Conservation (phyloP, 2,113 vertebrate species). For the Alexandromys fortis region DNA sequence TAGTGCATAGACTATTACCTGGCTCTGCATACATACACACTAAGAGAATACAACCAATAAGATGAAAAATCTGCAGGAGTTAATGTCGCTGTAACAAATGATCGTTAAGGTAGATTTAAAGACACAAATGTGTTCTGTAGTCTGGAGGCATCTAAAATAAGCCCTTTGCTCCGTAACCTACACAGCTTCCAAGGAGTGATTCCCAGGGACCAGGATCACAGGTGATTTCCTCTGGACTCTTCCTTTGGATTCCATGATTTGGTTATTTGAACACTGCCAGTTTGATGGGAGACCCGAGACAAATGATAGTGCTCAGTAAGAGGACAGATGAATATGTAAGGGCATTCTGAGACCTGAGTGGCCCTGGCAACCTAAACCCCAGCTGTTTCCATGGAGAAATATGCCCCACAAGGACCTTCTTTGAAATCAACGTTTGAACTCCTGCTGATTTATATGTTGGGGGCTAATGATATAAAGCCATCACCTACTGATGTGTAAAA, state of each 20-base stretch:
- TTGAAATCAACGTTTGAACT: constrained; percentile 55
- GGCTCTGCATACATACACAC: not conserved
- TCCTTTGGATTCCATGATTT: not conserved
- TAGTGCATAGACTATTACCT: not conserved
- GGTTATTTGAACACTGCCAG: not conserved
- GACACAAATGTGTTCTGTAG: not conserved
- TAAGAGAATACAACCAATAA: not conserved
- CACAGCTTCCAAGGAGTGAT: not conserved
- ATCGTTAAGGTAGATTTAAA: not conserved
- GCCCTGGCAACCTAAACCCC: constrained; percentile 41
- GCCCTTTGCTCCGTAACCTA: not conserved
- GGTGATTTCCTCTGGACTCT: not conserved
- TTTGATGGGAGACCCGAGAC: not conserved
- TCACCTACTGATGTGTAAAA: constrained; percentile 65
- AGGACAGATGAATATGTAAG: not conserved
- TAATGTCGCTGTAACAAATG: not conserved
- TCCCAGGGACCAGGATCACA: not conserved
- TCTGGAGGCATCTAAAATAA: not conserved
- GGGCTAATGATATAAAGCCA: constrained; percentile 40
- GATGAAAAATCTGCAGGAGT: not conserved
- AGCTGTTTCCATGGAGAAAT: constrained; percentile 55
- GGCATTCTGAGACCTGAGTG: constrained; percentile 43
- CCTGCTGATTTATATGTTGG: constrained; percentile 50
- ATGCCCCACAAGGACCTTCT: constrained; percentile 28
- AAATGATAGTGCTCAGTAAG: not conserved